These are phyloP conservation scores for Cydia pomonella DNA, from an alignment of 1,140 invertebrate species.

Conservation along the genomic window DNA sequence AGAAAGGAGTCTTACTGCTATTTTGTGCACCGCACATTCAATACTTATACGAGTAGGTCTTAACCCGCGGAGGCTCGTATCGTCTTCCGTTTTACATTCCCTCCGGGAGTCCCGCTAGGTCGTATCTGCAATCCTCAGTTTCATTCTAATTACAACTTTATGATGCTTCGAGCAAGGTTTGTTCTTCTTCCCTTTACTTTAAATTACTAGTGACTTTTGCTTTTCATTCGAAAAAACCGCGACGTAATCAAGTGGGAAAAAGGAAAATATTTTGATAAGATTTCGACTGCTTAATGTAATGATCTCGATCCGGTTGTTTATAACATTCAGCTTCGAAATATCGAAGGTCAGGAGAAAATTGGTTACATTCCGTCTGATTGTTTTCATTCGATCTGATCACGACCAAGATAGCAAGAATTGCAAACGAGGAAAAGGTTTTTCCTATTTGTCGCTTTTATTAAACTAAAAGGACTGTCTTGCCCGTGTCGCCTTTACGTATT, in stretches of 20 bases:
- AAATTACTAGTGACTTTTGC: conserved; percentile 20
- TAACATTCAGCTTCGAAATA: conserved; percentile 2
- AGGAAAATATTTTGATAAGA: conserved; percentile 24
- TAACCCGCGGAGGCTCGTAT: conserved; percentile 10
- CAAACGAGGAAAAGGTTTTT: not conserved
- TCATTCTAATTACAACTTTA: conserved; percentile 8
- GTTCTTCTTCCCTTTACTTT: not conserved
- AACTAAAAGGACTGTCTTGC: not conserved
- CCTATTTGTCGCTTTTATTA: not conserved
- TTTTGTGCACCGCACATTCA: conserved; percentile 7
- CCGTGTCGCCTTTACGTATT: not conserved
- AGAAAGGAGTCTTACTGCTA: conserved; percentile 18
- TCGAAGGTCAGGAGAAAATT: conserved; percentile 12
- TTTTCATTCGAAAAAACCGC: conserved; percentile 20
- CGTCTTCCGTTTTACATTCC: conserved; percentile 22
- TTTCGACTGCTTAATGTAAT: conserved; percentile 30
- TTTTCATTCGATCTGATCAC: conserved; percentile 7
- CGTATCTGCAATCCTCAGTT: not conserved
- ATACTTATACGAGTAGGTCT: too few relatives aligned
- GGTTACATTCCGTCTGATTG: not conserved
- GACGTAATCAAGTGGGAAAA: conserved; percentile 22
- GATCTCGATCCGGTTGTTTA: conserved; percentile 16
- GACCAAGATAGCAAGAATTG: not conserved
- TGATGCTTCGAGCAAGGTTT: not conserved
- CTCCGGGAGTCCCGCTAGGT: not conserved